These are phyloP conservation scores for Spondyliosoma cantharus DNA, from an alignment of 2,797 vertebrate genomes.

Conservation along the genomic window DNA sequence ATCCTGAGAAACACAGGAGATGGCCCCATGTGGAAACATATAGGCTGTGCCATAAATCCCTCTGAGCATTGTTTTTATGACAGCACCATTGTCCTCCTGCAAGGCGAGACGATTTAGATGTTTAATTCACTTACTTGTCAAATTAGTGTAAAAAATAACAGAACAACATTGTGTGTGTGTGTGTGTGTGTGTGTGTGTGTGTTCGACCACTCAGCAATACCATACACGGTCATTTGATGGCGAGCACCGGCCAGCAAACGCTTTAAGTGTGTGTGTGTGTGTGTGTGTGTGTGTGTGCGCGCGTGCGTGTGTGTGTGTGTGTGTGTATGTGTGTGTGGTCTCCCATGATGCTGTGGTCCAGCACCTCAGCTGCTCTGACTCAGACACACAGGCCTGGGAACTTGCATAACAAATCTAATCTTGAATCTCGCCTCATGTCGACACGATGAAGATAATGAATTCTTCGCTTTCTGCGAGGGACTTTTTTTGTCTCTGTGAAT, in stretches of 20 bases:
- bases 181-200: slow-evolving; percentile 8
- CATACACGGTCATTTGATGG: slow-evolving; percentile 77
- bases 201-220: slow-evolving; percentile 65
- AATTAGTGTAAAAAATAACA: slow-evolving; percentile 13
- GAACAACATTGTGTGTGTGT: slow-evolving; percentile 8
- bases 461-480: slow-evolving; percentile 49
- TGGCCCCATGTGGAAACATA: slow-evolving; percentile 56
- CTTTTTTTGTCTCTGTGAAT: slow-evolving; percentile 60
- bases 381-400: slow-evolving; percentile 71
- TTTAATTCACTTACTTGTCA: slow-evolving; percentile 8
- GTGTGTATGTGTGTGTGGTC: slow-evolving; percentile 78
- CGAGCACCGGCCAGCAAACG: slow-evolving; percentile 69
- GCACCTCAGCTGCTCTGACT: slow-evolving; percentile 77
- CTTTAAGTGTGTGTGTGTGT: slow-evolving; percentile 73
- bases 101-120: slow-evolving; percentile 28
- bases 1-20: slow-evolving; percentile 70
- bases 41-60: slow-evolving; percentile 59
- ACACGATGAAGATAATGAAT: slow-evolving; percentile 49
- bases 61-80: slow-evolving; percentile 63
- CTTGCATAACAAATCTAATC: slow-evolving; percentile 72
- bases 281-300: slow-evolving; percentile 41
- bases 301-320: slow-evolving; percentile 68
- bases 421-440: slow-evolving; percentile 58
- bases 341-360: slow-evolving; percentile 71
- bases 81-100: slow-evolving; percentile 56